These are phyloP conservation scores for Propithecus coquereli DNA, from an alignment of 2,113 vertebrate genomes.

Conservation along the genomic window DNA sequence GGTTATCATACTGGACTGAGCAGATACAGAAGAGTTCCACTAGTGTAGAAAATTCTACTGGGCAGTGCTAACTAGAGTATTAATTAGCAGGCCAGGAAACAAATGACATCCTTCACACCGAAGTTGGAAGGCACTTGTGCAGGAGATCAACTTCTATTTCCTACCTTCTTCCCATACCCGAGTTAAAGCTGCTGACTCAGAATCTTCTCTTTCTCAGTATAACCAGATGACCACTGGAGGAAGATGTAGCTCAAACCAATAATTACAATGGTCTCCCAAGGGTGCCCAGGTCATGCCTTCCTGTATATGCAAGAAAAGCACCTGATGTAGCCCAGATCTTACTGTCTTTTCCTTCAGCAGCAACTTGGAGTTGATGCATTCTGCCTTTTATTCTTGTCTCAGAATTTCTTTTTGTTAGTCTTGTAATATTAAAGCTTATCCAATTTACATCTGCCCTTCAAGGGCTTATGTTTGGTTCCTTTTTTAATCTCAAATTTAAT, in stretches of 20 bases:
- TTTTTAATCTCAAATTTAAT: conserved; percentile 71
- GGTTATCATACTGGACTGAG: background rate
- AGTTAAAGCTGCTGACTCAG: background rate
- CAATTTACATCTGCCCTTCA: conserved; percentile 64
- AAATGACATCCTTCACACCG: background rate
- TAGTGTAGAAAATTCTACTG: background rate
- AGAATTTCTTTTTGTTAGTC: conserved; percentile 24
- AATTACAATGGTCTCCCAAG: background rate
- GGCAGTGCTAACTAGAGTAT: background rate
- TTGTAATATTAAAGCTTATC: conserved; percentile 30
- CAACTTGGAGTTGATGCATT: background rate
- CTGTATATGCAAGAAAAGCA: background rate
- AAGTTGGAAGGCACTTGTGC: background rate
- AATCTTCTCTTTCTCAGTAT: background rate
- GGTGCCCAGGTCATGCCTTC: background rate
- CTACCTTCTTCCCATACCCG: background rate
- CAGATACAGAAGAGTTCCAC: background rate
- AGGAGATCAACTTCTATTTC: background rate
- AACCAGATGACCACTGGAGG: background rate
- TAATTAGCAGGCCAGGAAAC: background rate
- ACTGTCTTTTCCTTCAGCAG: background rate
- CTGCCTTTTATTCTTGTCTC: conserved; percentile 47
- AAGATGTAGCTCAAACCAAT: background rate
- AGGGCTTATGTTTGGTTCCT: conserved; percentile 56
- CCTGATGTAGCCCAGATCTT: background rate